Base-by-base conservation (phyloP, 2,113 vertebrate species). In the rat (Rattus norvegicus) region DNA sequence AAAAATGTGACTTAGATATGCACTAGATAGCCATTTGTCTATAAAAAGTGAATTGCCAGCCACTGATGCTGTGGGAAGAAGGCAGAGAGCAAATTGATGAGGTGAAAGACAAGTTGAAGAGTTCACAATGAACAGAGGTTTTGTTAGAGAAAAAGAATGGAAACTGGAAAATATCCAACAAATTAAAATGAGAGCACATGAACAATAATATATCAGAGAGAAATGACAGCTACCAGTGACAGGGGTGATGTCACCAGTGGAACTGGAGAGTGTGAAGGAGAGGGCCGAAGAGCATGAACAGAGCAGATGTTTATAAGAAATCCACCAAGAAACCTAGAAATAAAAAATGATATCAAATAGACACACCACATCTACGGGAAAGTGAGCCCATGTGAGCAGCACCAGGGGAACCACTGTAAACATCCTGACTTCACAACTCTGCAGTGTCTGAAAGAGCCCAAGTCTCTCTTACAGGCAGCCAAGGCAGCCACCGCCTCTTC, bases 261-360 rank as follows among this genome's bases (percentile, higher is more conserved):
- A 47, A 7, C 0, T 5, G 33, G 54, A 59, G n/a, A 52, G 17
- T 9, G 30, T 9, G 1, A 14, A 28, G 75, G 49, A 63, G 13
- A 43, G 9, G 39, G 28, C 10, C 14, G 11, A 36, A 80, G 77
- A 12, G 33, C 20, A n/a, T 59, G 84, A 12, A 86, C 17, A 86
- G 24, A 84, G 65, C 6, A 30, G 6, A 86, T 30, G 47, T 47
- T 65, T 30, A 30, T 67, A 30, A 86, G 16, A 77, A 67, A 33
- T 7, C 12, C 28, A 49, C 43, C 11, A 69, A 63, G 28, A 59
- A 81, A 7, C 24, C 33, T 81, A n/a, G 52, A n/a, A 59, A n/a
- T 59, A 69, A 59, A 59, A 77, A 84, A 16, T 63, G n/a, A 43
- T 24, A 59, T 63, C 28, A 43, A 63, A 61, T 16, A 61, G 36